These are phyloP conservation scores for Tenualosa thibaudeaui DNA, from an alignment of 2,797 vertebrate genomes.

Conservation along the genomic window DNA sequence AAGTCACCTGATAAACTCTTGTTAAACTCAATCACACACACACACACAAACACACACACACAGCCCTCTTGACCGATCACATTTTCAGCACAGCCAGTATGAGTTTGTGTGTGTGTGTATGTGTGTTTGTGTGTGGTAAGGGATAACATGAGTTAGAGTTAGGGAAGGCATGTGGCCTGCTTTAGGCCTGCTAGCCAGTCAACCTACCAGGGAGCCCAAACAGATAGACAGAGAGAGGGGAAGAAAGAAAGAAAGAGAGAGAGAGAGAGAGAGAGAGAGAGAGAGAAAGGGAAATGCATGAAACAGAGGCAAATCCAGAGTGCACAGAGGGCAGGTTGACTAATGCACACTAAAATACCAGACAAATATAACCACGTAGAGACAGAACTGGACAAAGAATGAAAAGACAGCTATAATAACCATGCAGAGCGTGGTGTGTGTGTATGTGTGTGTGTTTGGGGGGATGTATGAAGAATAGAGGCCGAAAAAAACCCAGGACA, in stretches of 20 bases:
- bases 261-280: neutral
- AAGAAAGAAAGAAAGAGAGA: neutral
- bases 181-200: neutral
- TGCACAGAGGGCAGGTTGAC: constrained; percentile 2
- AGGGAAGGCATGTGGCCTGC: neutral
- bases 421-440: constrained; percentile 23
- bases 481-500: neutral
- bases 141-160: neutral
- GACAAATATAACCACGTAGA: constrained; percentile 12
- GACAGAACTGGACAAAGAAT: neutral
- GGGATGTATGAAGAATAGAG: neutral
- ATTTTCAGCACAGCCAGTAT: neutral
- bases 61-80: neutral
- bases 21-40: neutral
- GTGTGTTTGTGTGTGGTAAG: neutral
- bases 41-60: neutral
- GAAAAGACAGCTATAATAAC: constrained; percentile 33
- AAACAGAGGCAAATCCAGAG: neutral
- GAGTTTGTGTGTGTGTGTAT: no score
- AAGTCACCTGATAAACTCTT: constrained; percentile 5
- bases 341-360: constrained; percentile 1
- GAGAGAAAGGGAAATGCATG: neutral
- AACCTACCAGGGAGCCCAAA: neutral
- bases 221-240: neutral
- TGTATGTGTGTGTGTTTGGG: constrained; percentile 11